Evolutionary conservation across 2,888 invertebrate genomes (phyloP).

Genomic region (Eumerus sabulonum): DNA sequence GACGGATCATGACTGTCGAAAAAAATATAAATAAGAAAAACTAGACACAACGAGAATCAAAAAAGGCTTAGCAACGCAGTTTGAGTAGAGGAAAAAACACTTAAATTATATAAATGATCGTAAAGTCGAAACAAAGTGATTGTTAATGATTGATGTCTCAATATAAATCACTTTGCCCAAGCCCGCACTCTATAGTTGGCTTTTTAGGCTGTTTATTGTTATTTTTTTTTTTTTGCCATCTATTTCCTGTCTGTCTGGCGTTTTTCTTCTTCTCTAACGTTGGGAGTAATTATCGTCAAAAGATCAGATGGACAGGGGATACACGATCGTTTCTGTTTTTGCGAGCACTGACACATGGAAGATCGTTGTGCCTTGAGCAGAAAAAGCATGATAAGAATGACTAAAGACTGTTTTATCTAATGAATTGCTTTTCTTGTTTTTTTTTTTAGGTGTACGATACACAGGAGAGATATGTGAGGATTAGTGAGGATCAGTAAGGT

Average conservation of each 20-base stretch:
- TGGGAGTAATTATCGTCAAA: conserved; percentile 47
- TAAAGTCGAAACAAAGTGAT: conserved; percentile 53
- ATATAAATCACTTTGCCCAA: conserved; percentile 40
- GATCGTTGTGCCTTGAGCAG: too few relatives aligned
- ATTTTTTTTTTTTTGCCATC: conserved; percentile 5
- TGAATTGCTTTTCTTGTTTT: too few relatives aligned
- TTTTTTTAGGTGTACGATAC: too few relatives aligned
- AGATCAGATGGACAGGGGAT: conserved; percentile 3
- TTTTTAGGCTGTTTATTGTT: not conserved
- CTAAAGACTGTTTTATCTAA: too few relatives aligned
- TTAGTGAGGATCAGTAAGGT: too few relatives aligned
- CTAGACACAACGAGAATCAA: not conserved
- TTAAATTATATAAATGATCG: conserved; percentile 49
- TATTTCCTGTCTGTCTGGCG: conserved; percentile 2
- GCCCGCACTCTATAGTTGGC: conserved; percentile 3
- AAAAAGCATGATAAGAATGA: too few relatives aligned
- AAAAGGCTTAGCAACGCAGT: conserved; percentile 7
- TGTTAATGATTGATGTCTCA: conserved; percentile 52
- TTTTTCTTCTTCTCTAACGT: conserved; percentile 10
- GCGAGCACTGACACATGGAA: too few relatives aligned
- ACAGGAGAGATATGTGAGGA: too few relatives aligned
- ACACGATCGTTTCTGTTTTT: too few relatives aligned
- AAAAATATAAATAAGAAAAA: conserved; percentile 3
- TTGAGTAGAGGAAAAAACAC: conserved; percentile 24
- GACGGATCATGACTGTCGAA: conserved; percentile 42